Evolutionary conservation across 2,113 vertebrate species (phyloP), one percentile per base, ranked within the genome.

Genomic region (Jaculus jaculus): DNA sequence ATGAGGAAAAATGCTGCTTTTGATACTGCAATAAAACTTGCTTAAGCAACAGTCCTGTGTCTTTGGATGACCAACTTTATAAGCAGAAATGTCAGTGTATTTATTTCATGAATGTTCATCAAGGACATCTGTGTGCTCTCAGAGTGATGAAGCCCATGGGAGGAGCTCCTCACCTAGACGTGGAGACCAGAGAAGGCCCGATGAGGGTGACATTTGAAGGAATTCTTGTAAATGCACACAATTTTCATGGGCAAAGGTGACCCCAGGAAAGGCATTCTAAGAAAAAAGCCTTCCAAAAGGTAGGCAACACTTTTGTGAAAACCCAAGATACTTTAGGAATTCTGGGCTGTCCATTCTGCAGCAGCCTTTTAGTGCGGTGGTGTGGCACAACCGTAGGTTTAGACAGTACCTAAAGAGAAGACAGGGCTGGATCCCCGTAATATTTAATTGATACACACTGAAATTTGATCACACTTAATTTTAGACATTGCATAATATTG

Each of bases 291-390:
- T 84, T 42, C 54, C 10, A 2, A 12, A 68, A 66, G n/a, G 37
- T 92, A 26, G 65, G 47, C 11, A 37, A 65, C 66, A n/a, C 21
- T 91, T 80, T 47, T 47, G n/a, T 58, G 71, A 96, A 92, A 26
- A 34, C 5, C 17, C 20, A 72, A 81, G 90, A 80, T 78, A 30
- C n/a, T 94, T 91, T 54, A 39, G 63, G 32, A 6, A 69, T 34
- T 24, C 23, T 4, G 5, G 54, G 17, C 39, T 54, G 61, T 61
- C 65, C n/a, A 37, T 73, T 66, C 54, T 66, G 39, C 15, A 51
- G 61, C 39, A 63, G 51, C 37, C 78, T 87, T 30, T 90, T 51
- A 77, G 30, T 28, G 47, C n/a, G 60, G n/a, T 37, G 4, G 24
- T 73, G 16, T 47, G 9, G 9, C 9, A 3, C 8, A 17, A 77